Base-by-base conservation (phyloP, 64 coral and sea anemone species). In the Montipora foliosa region DNA sequence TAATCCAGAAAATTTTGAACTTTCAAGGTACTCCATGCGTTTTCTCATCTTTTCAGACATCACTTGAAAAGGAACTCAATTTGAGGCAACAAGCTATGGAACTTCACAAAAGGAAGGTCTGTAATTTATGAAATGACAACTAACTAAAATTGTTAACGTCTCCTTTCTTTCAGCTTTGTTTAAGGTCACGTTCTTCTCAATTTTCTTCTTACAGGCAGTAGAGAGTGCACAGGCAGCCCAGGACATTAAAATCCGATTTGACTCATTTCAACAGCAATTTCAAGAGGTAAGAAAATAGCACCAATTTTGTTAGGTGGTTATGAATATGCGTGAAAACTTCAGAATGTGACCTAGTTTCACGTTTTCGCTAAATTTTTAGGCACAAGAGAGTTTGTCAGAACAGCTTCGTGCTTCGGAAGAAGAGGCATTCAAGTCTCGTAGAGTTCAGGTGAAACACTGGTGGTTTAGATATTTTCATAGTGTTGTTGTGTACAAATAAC, bases 11-110 rank as follows among this genome's bases (percentile, higher is more conserved):
- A 37, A 15, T 47, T 17, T 20, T 46, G 15, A 47, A 17, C 22
- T 59, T 8, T 8, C 25, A 25, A 29, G 12, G 20, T 21, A 15
- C 22, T 44, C 16, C 13, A 10, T 81, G 29, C 22, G 74, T 81
- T 82, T 20, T 82, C 11, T 10, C 2, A 14, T 69, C 3, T 1
- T 58, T 89, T 17, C 6, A 99, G 97, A 81, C 91, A 16, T 94
- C 97, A 49, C 91, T 99, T 85, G 97, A 99, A 59, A 99, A 99
- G 53, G 97, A 99, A 80, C 93, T 99, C 19, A 96, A 89, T 48
- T 49, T 99, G 53, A 87, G 97, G 83, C 97, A 99, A 67, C 97
- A 99, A 80, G 95, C 95, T 5, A 99, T 99, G 97, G 97, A 99
- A n/a, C 83, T 99, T 58, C 97, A 96, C 60, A 99, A 99, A 45